Base-by-base conservation (phyloP, 2,113 vertebrate species). In the Thryonomys swinderianus region DNA sequence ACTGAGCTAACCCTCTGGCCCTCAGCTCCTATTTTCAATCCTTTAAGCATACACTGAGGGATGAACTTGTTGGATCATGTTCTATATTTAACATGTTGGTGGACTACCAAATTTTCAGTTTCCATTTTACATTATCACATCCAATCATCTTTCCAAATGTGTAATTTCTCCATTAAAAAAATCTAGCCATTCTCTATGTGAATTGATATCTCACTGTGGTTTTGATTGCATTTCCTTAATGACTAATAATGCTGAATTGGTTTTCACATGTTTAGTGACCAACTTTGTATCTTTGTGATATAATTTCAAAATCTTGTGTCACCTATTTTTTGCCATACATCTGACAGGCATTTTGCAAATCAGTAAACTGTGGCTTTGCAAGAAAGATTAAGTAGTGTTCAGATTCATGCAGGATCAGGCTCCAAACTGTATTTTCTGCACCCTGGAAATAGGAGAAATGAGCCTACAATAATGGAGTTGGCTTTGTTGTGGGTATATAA, bases 271-370 rank as follows among this genome's bases (percentile, higher is more conserved):
- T 69, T 87, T 90, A 2, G 51, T 87, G 66, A 34, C 5, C 71
- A 64, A 5, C 30, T 81, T 21, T 74, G n/a, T 80, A 53, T 48
- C 34, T 91, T 88, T 86, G 25, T 73, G 61, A 71, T 40, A 76
- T 16, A 23, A 78, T 82, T 81, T 88, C 30, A 95, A 84, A 78
- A 94, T 4, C 2, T 93, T 74, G 79, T 61, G n/a, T 85, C 84
- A 51, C 25, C 86, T 79, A 67, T 80, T 78, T 92, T 7, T 86
- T 90, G 78, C 53, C 45, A 78, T 48, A 83, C 3, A 59, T 10
- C 37, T 62, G 23, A 23, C 0, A n/a, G 4, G 17, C 67, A 55
- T 74, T 85, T 90, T 59, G 48, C 30, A 59, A 37, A 67, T 62
- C 85, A 59, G 25, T 76, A 91, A 89, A 74, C 51, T 57, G 34